Base-by-base conservation (phyloP, 1,140 invertebrate genomes). In the Micrasema minimum region DNA sequence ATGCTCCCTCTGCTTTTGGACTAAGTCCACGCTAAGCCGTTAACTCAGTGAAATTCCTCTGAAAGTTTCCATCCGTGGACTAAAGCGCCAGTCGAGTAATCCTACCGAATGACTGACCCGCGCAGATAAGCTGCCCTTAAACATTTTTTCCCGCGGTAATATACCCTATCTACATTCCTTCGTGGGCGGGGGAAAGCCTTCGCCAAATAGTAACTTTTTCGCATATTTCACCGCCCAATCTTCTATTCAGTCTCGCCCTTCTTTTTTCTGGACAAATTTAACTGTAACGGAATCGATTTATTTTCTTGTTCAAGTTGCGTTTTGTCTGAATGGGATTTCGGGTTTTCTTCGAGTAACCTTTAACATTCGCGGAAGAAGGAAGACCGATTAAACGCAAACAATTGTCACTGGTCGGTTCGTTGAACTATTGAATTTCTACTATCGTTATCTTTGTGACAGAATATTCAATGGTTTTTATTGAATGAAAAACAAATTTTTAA, bases 21-120 rank as follows among this genome's bases (percentile, higher is more conserved):
- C 22, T 74, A 69, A 74, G 67, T 69, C 72, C 62, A 26, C 38
- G 41, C 71, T 74, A 74, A 74, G 72, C 72, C 50, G 61, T 48
- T 70, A 74, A 74, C 72, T 68, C 68, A 16, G 37, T 62, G 61
- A 65, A n/a, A 48, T 38, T 72, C 66, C 59, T 53, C 65, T 62
- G 64, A 74, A 74, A 74, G 72, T 74, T 74, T 67, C 48, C 72
- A 67, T 70, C 62, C 66, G 57, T 48, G 46, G 48, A 62, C 62
- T 46, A 66, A 59, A 67, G 48, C 43, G 64, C 55, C 51, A 64
- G 23, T 14, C 23, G 26, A 38, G 62, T 74, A 74, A 74, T 74
- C 72, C 72, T 37, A 48, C 41, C 38, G 72, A 74, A 74, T 74
- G 72, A 74, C 72, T 74, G 72, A 69, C 72, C 64, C 68, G 45